Percentiles rank a stretch among this genome's conserved stretches.
Evolutionary conservation across 2,113 vertebrate genomes (phyloP).

Genomic region (Salvator merianae): DNA sequence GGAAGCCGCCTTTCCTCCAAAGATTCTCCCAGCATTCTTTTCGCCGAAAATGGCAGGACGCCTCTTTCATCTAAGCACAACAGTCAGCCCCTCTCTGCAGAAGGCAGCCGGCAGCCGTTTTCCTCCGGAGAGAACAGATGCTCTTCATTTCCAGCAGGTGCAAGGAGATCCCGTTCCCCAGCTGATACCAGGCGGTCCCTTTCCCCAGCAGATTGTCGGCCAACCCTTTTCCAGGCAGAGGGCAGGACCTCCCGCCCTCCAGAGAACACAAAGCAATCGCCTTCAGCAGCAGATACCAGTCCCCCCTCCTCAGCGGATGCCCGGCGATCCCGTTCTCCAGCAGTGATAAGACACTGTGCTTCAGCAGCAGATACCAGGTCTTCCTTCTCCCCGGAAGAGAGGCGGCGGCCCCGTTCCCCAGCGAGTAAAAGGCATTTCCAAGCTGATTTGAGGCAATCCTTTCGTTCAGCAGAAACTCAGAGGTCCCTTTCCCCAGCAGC

Average conservation of each 20-base stretch:
- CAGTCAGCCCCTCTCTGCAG: not conserved
- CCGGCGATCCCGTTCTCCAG: not conserved
- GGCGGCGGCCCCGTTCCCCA: not conserved
- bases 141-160: not conserved
- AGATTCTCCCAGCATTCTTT: not conserved
- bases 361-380: not conserved
- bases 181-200: not conserved
- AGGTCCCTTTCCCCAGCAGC: not conserved
- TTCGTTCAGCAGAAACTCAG: not conserved
- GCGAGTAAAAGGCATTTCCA: not conserved
- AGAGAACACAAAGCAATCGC: not conserved
- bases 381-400: not conserved
- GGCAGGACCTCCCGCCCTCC: not conserved
- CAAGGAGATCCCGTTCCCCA: not conserved
- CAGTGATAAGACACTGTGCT: not conserved
- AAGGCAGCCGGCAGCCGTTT: not conserved
- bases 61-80: not conserved
- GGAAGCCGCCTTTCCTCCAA: not conserved
- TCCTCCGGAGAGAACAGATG: too few species aligned
- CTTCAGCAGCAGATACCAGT: not conserved
- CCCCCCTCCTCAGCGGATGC: fast-evolving
- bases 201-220: not conserved
- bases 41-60: too few species aligned
- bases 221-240: not conserved
- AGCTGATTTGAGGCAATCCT: not conserved